A percentile compares a stretch with the other conserved stretches of the same genome.
Evolutionary conservation across 1,140 invertebrate genomes (phyloP).

Genomic region (Globodera rostochiensis): DNA sequence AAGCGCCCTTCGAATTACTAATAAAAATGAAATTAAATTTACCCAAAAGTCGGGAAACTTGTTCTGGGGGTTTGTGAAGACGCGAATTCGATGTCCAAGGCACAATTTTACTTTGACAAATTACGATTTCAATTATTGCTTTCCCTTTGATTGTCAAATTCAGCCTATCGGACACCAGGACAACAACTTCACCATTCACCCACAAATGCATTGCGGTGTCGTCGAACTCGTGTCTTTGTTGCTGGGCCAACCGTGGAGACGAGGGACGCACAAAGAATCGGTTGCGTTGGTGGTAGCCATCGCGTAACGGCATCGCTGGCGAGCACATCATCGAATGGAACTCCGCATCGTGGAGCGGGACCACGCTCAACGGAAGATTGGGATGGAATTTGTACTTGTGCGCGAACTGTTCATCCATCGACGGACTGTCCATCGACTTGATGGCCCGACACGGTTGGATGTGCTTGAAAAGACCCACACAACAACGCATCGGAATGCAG

Average conservation of each 20-base stretch:
- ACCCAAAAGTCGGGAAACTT: too few species aligned
- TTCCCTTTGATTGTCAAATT: too few species aligned
- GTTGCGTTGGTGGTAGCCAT: not conserved
- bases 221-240: conserved; percentile 4
- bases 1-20: too few species aligned
- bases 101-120: too few species aligned
- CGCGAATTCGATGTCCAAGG: too few species aligned
- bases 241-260: not conserved
- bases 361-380: conserved; percentile 20
- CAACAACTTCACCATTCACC: not conserved
- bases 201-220: conserved; percentile 24
- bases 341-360: conserved; percentile 16
- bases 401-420: conserved; percentile 16
- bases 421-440: conserved; percentile 4
- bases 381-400: conserved; percentile 20
- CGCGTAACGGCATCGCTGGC: not conserved
- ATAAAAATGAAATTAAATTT: too few species aligned
- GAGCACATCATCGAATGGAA: conserved; percentile 17
- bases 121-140: too few species aligned
- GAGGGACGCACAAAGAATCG: conserved; percentile 27
- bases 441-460: not conserved
- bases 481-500: conserved; percentile 17
- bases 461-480: conserved; percentile 9
- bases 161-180: too few species aligned
- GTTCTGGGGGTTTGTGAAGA: too few species aligned